A percentile compares a stretch with the other conserved stretches of the same genome.
These are phyloP conservation scores for Hipposideros larvatus DNA, from an alignment of 2,797 vertebrate genomes.

Conservation along the genomic window DNA sequence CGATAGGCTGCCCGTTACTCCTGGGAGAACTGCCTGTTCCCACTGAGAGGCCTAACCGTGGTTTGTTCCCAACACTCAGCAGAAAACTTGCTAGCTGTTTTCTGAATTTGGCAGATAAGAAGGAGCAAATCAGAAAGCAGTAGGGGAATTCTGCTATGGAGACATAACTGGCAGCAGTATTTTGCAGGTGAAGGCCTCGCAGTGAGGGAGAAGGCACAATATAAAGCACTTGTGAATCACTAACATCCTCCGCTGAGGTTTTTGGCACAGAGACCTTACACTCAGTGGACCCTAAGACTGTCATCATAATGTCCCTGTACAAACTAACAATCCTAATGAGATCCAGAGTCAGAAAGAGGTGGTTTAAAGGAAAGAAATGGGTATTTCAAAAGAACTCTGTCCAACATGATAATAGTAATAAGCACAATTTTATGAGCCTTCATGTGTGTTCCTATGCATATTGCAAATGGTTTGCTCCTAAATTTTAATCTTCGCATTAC, in stretches of 20 bases:
- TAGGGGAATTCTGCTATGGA: background rate
- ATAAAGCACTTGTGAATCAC: background rate
- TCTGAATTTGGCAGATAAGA: conserved; percentile 14
- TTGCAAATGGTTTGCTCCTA: background rate
- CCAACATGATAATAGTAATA: background rate
- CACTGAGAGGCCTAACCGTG: background rate
- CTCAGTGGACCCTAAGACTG: background rate
- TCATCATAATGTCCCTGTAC: background rate
- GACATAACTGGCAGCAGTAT: background rate
- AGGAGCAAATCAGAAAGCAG: conserved; percentile 34
- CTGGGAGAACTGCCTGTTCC: background rate
- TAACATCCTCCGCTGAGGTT: background rate
- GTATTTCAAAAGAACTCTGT: conserved; percentile 49
- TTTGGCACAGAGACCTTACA: background rate
- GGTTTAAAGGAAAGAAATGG: background rate
- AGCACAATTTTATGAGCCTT: background rate
- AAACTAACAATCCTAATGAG: background rate
- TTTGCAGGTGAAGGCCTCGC: background rate
- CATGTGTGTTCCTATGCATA: background rate
- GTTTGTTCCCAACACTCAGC: background rate
- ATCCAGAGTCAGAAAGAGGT: background rate
- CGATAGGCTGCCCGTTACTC: background rate
- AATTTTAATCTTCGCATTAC: conserved; percentile 7
- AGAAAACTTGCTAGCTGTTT: conserved; percentile 33
- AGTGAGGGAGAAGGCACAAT: background rate